These are phyloP conservation scores for Campylomormyrus numenius DNA, from an alignment of 2,113 vertebrate genomes.

Conservation along the genomic window DNA sequence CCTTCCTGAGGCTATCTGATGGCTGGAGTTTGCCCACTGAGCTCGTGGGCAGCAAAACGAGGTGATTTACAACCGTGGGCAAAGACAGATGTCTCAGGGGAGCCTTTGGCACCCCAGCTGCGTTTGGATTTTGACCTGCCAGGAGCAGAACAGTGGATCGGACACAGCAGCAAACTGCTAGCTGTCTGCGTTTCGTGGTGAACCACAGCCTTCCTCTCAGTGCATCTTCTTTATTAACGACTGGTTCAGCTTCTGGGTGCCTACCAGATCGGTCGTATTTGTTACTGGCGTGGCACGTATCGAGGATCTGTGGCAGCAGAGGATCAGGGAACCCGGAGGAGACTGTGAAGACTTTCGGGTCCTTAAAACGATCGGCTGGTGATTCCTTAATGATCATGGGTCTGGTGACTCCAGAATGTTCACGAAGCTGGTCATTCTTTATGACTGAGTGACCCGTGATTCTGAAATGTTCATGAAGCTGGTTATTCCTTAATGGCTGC, in stretches of 20 bases:
- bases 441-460: neutral
- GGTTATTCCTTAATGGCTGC: neutral
- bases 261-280: neutral
- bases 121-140: neutral
- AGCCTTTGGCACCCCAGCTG: neutral
- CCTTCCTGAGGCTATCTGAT: neutral
- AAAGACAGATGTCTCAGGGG: conserved; percentile 13
- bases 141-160: neutral
- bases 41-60: neutral
- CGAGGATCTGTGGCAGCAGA: neutral
- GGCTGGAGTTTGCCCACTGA: conserved; percentile 10
- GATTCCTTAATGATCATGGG: neutral
- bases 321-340: neutral
- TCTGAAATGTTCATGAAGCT: neutral
- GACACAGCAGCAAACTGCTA: neutral
- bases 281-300: neutral
- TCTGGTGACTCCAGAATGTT: neutral
- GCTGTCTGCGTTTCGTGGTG: neutral
- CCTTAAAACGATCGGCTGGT: neutral
- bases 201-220: neutral
- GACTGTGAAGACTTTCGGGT: neutral
- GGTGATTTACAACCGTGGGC: conserved; percentile 11
- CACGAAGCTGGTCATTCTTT: neutral
- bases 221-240: neutral
- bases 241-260: neutral